Conservation (phyloP, 37 sponge, comb jelly and placozoan species). For the Bolinopsis microptera region DNA sequence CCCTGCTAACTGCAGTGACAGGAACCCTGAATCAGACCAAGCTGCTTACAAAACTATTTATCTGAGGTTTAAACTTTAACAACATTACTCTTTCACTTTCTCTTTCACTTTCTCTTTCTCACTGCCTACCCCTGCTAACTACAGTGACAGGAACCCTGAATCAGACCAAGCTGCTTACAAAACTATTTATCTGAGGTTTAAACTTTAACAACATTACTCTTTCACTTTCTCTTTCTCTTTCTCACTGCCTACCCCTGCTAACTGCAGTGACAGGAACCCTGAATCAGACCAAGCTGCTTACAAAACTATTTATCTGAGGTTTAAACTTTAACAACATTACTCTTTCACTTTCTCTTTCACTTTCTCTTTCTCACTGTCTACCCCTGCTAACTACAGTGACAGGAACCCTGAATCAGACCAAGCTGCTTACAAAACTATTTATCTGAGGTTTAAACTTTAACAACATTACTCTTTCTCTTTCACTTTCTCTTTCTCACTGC, state of each 20-base stretch:
- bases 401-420: neutral
- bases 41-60: slow-evolving; percentile 45
- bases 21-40: neutral
- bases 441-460: slow-evolving; percentile 52
- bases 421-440: slow-evolving; percentile 34
- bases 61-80: too few species aligned
- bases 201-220: too few species aligned
- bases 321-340: too few species aligned
- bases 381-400: slow-evolving; percentile 10
- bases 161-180: neutral
- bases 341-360: slow-evolving; percentile 23
- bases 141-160: slow-evolving; percentile 1
- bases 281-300: neutral
- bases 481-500: neutral
- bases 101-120: neutral
- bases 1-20: slow-evolving; percentile 16
- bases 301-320: slow-evolving; percentile 58
- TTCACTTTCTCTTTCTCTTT: neutral
- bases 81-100: too few species aligned
- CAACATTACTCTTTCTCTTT: slow-evolving; percentile 21
- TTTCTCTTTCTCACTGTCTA: neutral
- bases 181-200: slow-evolving; percentile 45
- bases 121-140: neutral
- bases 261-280: slow-evolving; percentile 6
- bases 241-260: neutral